phyloP scores from a whole-genome alignment of 2,797 vertebrate genomes.

The Sebastes goodei region DNA sequence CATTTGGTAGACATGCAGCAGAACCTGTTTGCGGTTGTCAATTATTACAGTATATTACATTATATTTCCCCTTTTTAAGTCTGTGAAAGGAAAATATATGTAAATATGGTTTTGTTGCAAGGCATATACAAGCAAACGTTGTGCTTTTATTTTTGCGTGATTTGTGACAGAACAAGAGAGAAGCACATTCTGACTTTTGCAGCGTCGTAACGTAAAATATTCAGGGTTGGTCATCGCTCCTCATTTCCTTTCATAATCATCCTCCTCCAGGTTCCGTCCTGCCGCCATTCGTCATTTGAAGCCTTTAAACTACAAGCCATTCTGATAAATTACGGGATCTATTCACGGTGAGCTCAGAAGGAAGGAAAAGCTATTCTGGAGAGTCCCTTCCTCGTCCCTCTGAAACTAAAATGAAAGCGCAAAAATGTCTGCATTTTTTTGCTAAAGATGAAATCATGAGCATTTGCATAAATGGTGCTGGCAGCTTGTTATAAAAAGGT shows the following conservation, averaged over 20 bases:
- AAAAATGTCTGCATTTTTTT: slow-evolving; percentile 19
- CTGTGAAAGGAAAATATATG: background rate
- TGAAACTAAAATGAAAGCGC: slow-evolving; percentile 33
- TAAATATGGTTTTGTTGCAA: background rate
- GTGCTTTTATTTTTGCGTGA: background rate
- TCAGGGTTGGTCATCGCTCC: background rate
- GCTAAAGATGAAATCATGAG: slow-evolving; percentile 37
- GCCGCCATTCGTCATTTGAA: background rate
- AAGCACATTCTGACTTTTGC: background rate
- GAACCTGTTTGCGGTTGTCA: slow-evolving; percentile 1
- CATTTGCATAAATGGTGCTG: slow-evolving; percentile 43
- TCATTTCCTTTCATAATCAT: slow-evolving; percentile 27
- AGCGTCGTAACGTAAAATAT: background rate
- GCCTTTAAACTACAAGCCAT: background rate
- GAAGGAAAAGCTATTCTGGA: background rate
- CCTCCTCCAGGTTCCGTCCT: background rate
- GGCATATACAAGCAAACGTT: background rate
- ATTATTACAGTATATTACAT: background rate
- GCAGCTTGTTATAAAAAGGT: slow-evolving; percentile 50
- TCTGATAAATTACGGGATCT: slow-evolving; percentile 22
- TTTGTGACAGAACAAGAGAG: background rate
- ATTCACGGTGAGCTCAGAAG: slow-evolving; percentile 14
- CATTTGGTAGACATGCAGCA: background rate
- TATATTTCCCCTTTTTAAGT: background rate
- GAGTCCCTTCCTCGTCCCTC: background rate